phyloP scores from a whole-genome alignment of 2,113 vertebrate genomes.

The Maccullochella peelii region DNA sequence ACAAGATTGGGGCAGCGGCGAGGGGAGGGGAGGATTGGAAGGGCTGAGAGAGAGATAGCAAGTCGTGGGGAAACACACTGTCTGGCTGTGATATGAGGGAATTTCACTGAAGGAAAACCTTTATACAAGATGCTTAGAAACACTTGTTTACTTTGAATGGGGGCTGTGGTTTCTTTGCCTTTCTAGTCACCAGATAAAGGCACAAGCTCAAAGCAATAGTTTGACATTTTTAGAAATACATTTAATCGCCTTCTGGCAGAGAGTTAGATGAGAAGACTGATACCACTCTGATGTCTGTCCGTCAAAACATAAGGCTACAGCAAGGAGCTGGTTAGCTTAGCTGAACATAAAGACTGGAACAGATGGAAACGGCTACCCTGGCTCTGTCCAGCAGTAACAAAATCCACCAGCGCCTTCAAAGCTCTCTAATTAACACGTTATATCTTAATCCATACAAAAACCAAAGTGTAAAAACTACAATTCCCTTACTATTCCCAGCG shows the following conservation, averaged over 20 bases:
- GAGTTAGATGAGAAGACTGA: neutral
- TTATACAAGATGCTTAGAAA: conserved; percentile 7
- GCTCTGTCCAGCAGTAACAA: neutral
- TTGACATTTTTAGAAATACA: neutral
- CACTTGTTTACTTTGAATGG: conserved; percentile 25
- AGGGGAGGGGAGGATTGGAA: conserved; percentile 29
- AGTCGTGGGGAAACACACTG: conserved; percentile 1
- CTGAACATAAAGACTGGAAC: neutral
- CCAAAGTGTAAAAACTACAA: neutral
- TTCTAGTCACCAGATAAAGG: conserved; percentile 9
- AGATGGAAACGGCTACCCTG: no score
- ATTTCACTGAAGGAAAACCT: conserved; percentile 17
- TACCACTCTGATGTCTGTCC: neutral
- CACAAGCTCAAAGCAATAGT: neutral
- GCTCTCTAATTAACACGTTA: conserved; percentile 6
- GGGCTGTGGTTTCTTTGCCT: neutral
- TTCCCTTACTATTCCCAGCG: neutral
- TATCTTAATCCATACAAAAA: neutral
- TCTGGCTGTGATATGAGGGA: conserved; percentile 30
- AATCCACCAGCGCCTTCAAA: neutral
- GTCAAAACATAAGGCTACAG: neutral
- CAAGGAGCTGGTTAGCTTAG: neutral
- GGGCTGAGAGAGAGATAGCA: conserved; percentile 35
- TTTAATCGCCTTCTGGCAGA: neutral
- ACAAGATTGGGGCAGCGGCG: conserved; percentile 61